phyloP scores from a whole-genome alignment of 2,113 vertebrate genomes.

The Aphelocoma coerulescens region DNA sequence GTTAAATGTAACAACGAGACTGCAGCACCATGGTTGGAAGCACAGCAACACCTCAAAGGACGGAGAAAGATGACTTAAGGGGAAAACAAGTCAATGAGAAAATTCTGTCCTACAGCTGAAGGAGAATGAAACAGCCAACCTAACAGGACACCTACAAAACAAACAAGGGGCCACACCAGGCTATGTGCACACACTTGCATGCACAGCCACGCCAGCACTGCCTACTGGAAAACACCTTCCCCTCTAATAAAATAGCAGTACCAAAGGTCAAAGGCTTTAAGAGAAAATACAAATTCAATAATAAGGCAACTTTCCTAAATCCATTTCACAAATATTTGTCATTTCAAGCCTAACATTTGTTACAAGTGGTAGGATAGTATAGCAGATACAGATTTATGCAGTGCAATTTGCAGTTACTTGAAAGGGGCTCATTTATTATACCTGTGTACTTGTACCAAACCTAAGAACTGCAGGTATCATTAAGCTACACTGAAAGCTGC shows the following conservation, averaged over 20 bases:
- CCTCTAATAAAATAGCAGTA: neutral
- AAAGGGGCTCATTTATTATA: neutral
- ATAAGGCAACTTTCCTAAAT: neutral
- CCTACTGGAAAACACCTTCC: neutral
- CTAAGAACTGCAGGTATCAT: neutral
- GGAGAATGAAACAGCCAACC: neutral
- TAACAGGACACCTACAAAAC: neutral
- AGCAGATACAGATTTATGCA: neutral
- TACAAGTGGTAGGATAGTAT: neutral
- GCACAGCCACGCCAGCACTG: neutral
- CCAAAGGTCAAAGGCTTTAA: neutral
- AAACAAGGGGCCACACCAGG: neutral
- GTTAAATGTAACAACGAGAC: neutral
- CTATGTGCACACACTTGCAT: neutral
- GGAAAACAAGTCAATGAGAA: neutral
- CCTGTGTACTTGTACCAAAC: neutral
- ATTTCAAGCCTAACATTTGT: neutral
- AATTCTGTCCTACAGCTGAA: neutral
- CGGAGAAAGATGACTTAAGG: accelerated
- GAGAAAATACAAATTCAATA: neutral
- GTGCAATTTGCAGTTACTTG: neutral
- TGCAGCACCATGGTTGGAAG: neutral
- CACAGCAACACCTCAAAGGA: neutral
- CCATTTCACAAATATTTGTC: neutral
- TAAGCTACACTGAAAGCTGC: neutral